Conservation (phyloP, 1,140 invertebrate species). For the Phenacoccus solenopsis region DNA sequence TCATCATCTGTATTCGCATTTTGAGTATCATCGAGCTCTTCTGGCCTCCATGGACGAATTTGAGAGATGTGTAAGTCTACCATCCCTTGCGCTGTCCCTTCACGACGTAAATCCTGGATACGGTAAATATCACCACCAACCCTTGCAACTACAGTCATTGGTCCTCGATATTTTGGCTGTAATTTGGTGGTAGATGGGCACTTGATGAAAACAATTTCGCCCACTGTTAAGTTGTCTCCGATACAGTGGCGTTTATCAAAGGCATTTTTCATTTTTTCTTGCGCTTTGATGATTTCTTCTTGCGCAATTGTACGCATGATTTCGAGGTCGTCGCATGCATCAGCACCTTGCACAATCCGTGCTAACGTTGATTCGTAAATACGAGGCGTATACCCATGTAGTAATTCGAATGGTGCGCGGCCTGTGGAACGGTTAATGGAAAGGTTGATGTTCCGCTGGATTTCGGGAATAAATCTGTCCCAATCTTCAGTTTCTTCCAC, state of each 20-base stretch:
- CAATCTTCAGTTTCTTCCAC: neutral
- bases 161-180: slow-evolving; percentile 10
- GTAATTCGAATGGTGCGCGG: neutral
- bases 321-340: neutral
- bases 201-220: neutral
- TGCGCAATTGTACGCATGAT: neutral
- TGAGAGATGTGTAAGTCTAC: neutral
- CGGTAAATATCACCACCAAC: neutral
- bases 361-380: neutral
- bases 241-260: neutral
- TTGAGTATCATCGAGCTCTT: too few relatives aligned
- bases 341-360: too few relatives aligned
- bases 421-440: neutral
- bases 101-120: neutral
- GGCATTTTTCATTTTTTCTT: neutral
- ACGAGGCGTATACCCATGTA: slow-evolving; percentile 12
- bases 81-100: too few relatives aligned
- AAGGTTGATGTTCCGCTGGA: neutral
- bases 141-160: neutral
- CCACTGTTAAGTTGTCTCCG: neutral
- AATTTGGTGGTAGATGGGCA: neutral
- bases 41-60: neutral
- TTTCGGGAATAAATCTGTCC: neutral
- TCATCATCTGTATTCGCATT: too few relatives aligned
- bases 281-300: neutral